phyloP scores from a whole-genome alignment of 2,888 invertebrate genomes.

The Melinopterus prodromus region DNA sequence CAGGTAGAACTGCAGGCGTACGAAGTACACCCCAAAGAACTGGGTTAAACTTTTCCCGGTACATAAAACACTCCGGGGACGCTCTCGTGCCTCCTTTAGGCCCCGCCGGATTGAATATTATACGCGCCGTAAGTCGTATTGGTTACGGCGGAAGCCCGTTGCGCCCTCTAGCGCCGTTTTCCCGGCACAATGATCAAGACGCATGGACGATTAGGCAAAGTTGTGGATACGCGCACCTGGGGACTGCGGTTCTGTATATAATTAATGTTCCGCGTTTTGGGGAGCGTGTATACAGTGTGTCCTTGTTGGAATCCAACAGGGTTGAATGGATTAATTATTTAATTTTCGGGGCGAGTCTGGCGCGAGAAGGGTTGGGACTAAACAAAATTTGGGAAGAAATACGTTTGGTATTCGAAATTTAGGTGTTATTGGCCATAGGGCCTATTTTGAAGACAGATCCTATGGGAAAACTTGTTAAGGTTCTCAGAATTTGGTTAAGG shows the following conservation, averaged over 20 bases:
- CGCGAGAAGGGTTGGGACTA: too few relatives aligned
- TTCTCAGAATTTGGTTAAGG: too few relatives aligned
- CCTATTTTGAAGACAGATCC: too few relatives aligned
- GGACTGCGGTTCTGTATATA: constrained; percentile 50
- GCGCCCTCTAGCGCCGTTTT: constrained; percentile 5
- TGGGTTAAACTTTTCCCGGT: constrained; percentile 40
- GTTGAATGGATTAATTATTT: background rate
- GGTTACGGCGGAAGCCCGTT: background rate
- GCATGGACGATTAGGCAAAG: constrained; percentile 54
- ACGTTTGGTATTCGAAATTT: too few relatives aligned
- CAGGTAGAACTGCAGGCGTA: constrained; percentile 13
- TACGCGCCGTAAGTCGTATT: background rate
- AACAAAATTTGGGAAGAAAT: too few relatives aligned
- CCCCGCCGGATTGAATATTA: background rate
- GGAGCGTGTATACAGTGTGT: constrained; percentile 15
- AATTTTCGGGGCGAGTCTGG: background rate
- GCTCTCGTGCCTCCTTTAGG: background rate
- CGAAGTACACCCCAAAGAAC: constrained; percentile 21
- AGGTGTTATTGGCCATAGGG: too few relatives aligned
- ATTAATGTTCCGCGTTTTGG: constrained; percentile 46
- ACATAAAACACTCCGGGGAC: constrained; percentile 43
- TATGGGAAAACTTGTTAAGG: too few relatives aligned
- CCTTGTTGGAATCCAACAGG: background rate
- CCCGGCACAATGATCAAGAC: constrained; percentile 45
- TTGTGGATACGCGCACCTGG: constrained; percentile 53